Base-by-base conservation (phyloP, 2,113 vertebrate species). In the Parus major region DNA sequence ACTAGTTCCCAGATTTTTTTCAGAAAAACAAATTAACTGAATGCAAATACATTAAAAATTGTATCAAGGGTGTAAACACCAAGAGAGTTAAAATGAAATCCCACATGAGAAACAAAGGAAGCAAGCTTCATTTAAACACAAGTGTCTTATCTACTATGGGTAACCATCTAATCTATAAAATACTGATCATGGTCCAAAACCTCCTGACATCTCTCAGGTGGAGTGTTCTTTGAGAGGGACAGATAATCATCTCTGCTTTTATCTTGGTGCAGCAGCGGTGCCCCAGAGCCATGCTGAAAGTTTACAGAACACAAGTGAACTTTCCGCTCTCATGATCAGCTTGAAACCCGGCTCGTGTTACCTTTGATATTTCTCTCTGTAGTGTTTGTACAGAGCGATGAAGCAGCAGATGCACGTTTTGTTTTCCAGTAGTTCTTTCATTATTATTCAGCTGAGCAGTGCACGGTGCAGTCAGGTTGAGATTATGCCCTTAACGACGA, bases 321-420 rank as follows among this genome's bases (percentile, higher is more conserved):
- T 96, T 96, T 92, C 52, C 3, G 1, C 69, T 72, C 17, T 29
- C 80, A 9, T 33, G 82, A 83, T 57, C 77, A 17, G 79, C 78
- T 56, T 83, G 93, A 92, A 93, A 88, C 39, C 23, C 78, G 31
- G 93, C 92, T 33, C 46, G 29, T 5, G 13, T 78, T 91, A 81
- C 92, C 94, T 97, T 96, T 95, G 96, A 75, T 96, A 91, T 95
- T 96, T 94, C 82, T 70, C 61, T 92, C 75, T 64, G 65, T 47
- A 36, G 44, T 82, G 52, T 59, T 93, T 73, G 73, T 35, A 21
- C 41, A 16, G 47, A 78, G 90, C 49, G 13, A 15, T 16, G 86
- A 63, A 75, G 70, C 42, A 59, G 47, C 35, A 83, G 59, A 39
- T 46, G 59, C 33, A 4, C 7, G 27, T n/a, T 76, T 85, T 86